Percentiles rank a stretch among this genome's conserved stretches.
Conservation (phyloP, 2,888 invertebrate species). For the Tipula confusa region DNA sequence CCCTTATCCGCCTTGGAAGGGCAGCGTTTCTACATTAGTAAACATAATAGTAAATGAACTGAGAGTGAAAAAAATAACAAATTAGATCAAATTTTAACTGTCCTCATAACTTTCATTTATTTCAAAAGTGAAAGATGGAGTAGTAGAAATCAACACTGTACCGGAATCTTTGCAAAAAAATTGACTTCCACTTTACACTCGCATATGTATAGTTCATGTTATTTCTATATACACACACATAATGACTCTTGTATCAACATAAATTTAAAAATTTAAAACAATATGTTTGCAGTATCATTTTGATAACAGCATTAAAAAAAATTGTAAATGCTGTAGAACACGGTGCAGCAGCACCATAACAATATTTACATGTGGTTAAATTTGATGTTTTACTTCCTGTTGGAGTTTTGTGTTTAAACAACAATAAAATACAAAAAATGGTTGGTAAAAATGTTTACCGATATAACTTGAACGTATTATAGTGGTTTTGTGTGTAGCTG, state of each 20-base stretch:
- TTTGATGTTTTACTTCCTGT: conserved; percentile 12
- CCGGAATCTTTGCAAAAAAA: too few species aligned
- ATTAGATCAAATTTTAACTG: too few species aligned
- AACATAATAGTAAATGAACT: too few species aligned
- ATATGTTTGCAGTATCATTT: not conserved
- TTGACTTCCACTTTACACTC: not conserved
- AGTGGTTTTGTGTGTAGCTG: too few species aligned
- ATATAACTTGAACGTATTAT: not conserved
- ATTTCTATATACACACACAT: not conserved
- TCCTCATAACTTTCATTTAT: too few species aligned
- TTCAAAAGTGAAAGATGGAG: too few species aligned
- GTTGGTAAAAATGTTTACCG: not conserved
- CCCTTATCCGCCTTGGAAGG: too few species aligned
- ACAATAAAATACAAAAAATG: not conserved
- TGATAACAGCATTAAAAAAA: not conserved
- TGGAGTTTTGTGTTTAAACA: not conserved
- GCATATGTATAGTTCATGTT: too few species aligned
- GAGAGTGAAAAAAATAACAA: too few species aligned
- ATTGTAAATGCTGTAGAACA: not conserved
- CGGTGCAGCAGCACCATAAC: not conserved
- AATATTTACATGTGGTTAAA: conserved; percentile 12
- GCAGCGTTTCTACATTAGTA: too few species aligned
- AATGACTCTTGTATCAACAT: not conserved
- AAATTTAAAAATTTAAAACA: not conserved
- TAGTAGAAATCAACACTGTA: too few species aligned